phyloP scores from a whole-genome alignment of 2,797 vertebrate genomes.

The Mallotus villosus region DNA sequence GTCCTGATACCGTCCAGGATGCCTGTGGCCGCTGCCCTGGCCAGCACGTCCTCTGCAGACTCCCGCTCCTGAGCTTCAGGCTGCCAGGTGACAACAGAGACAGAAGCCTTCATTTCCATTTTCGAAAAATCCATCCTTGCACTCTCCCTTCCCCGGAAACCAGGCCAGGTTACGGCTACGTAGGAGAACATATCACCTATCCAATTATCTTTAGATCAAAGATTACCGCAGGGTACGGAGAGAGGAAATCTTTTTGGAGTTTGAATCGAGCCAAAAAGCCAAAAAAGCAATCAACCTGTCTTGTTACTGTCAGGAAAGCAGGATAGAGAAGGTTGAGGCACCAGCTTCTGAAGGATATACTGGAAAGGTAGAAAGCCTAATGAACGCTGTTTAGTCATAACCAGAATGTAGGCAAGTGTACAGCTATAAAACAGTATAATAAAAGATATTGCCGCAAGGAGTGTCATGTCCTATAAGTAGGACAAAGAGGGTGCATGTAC shows the following conservation, averaged over 20 bases:
- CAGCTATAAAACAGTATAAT: no score
- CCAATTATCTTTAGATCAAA: background rate
- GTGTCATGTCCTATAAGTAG: no score
- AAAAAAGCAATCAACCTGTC: no score
- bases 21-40: conserved; percentile 75
- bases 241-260: background rate
- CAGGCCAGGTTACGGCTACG: background rate
- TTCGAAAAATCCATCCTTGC: background rate
- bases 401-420: no score
- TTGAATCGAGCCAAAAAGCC: background rate
- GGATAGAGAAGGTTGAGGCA: background rate
- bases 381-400: background rate
- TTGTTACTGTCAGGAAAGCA: no score
- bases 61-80: conserved; percentile 63
- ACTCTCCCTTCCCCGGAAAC: background rate
- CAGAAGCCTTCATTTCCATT: background rate
- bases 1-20: conserved; percentile 68
- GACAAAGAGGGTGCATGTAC: no score
- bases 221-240: background rate
- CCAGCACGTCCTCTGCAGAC: conserved; percentile 71
- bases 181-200: background rate
- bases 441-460: no score
- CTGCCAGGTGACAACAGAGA: conserved; percentile 59
- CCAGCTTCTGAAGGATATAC: background rate
- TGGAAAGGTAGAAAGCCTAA: no score